phyloP scores from a whole-genome alignment of 1,140 invertebrate species.

The Onthophagus taurus region DNA sequence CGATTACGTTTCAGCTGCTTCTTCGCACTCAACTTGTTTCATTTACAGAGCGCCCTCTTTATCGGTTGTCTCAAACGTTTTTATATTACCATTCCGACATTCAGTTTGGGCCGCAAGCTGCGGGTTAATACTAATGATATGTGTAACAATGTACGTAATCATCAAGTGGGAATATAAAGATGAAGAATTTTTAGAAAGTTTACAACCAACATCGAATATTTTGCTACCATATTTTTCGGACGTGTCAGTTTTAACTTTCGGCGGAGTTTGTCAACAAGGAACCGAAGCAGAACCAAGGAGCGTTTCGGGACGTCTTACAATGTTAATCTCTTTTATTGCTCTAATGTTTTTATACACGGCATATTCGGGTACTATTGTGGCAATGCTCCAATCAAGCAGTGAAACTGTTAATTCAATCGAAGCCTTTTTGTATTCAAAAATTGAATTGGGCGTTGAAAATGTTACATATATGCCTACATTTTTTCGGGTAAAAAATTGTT shows the following conservation, averaged over 20 bases:
- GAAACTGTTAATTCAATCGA: conserved; percentile 36
- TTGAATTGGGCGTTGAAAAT: conserved; percentile 49
- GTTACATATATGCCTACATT: too few species aligned
- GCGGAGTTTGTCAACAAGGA: conserved; percentile 49
- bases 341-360: conserved; percentile 34
- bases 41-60: neutral
- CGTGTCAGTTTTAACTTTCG: conserved; percentile 40
- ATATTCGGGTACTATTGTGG: conserved; percentile 37
- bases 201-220: neutral
- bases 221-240: conserved; percentile 29
- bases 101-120: neutral
- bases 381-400: conserved; percentile 40
- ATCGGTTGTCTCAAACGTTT: conserved; percentile 8
- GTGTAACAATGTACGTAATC: neutral
- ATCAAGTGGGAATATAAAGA: conserved; percentile 7
- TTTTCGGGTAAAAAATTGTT: too few species aligned
- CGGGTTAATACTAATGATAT: neutral
- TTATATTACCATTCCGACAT: conserved; percentile 8
- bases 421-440: conserved; percentile 41
- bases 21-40: neutral
- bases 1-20: neutral
- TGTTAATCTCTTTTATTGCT: conserved; percentile 26
- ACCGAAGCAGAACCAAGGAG: conserved; percentile 41
- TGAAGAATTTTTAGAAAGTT: neutral
- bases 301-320: conserved; percentile 29